phyloP scores from a whole-genome alignment of 2,797 vertebrate genomes.

The Sebastolobus altivelis region DNA sequence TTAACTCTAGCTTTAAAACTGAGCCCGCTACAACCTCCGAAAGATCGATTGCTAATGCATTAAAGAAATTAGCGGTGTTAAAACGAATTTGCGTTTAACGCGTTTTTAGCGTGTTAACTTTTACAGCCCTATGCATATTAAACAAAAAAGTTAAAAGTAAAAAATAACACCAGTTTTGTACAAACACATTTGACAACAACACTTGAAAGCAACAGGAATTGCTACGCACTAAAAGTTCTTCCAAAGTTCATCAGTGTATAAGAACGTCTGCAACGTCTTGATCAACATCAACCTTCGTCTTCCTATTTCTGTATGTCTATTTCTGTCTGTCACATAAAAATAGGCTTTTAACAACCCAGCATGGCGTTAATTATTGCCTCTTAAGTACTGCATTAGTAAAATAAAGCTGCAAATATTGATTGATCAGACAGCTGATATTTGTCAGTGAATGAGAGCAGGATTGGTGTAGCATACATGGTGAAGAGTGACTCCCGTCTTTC shows the following conservation, averaged over 20 bases:
- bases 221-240: conserved; percentile 8
- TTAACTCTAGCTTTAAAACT: neutral
- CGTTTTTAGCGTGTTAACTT: neutral
- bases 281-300: conserved; percentile 78
- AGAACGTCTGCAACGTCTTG: conserved; percentile 51
- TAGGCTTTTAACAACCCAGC: conserved; percentile 88
- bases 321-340: conserved; percentile 89
- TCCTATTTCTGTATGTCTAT: conserved; percentile 86
- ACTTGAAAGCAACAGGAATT: conserved; percentile 52
- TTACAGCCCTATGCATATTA: neutral
- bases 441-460: conserved; percentile 71
- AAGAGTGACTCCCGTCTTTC: conserved; percentile 75
- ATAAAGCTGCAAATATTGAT: conserved; percentile 87
- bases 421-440: conserved; percentile 82
- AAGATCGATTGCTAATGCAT: neutral
- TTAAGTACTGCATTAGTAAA: conserved; percentile 83
- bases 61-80: neutral
- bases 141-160: neutral
- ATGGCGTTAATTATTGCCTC: conserved; percentile 83
- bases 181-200: conserved; percentile 10
- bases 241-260: conserved; percentile 36
- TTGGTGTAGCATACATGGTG: conserved; percentile 63
- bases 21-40: neutral
- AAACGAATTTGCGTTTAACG: neutral
- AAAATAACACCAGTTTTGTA: conserved; percentile 14